Evolutionary conservation across 2,113 vertebrate genomes (phyloP).

Genomic region (Sakesphorus luctuosus): DNA sequence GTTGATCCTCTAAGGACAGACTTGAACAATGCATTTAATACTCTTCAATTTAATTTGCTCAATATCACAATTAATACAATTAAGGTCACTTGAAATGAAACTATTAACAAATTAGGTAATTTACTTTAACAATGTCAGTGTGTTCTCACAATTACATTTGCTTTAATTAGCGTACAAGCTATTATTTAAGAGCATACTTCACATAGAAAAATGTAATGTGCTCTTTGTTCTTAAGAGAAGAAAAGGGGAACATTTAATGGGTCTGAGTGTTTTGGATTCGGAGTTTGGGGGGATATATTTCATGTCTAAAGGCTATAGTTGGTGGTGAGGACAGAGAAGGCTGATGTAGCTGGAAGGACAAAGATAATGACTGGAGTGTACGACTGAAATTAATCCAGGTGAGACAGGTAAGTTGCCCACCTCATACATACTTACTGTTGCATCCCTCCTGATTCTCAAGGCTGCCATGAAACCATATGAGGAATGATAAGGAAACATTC

Average conservation of each 20-base stretch:
- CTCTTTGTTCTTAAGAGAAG: slow-evolving; percentile 63
- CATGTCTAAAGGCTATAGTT: background rate
- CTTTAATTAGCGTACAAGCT: slow-evolving; percentile 80
- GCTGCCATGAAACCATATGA: background rate
- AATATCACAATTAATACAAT: slow-evolving; percentile 82
- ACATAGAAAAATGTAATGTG: slow-evolving; percentile 72
- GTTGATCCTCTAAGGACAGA: slow-evolving; percentile 73
- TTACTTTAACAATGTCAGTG: slow-evolving; percentile 80
- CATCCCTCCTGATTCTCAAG: background rate
- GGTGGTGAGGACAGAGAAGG: background rate
- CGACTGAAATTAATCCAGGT: slow-evolving; percentile 6
- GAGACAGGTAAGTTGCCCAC: background rate
- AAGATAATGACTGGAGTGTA: background rate
- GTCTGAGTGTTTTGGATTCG: slow-evolving; percentile 22
- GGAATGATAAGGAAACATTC: background rate
- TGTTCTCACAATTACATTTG: slow-evolving; percentile 80
- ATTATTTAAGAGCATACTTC: slow-evolving; percentile 77
- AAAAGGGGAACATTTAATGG: slow-evolving; percentile 67
- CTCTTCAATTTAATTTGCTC: slow-evolving; percentile 78
- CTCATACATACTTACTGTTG: background rate
- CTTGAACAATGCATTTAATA: slow-evolving; percentile 79
- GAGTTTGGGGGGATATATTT: background rate
- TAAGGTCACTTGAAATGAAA: slow-evolving; percentile 82
- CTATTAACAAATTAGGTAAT: slow-evolving; percentile 80
- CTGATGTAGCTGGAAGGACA: slow-evolving; percentile 11